Evolutionary conservation across 2,113 vertebrate species (phyloP).

Genomic region (Brachionichthys hirsutus): DNA sequence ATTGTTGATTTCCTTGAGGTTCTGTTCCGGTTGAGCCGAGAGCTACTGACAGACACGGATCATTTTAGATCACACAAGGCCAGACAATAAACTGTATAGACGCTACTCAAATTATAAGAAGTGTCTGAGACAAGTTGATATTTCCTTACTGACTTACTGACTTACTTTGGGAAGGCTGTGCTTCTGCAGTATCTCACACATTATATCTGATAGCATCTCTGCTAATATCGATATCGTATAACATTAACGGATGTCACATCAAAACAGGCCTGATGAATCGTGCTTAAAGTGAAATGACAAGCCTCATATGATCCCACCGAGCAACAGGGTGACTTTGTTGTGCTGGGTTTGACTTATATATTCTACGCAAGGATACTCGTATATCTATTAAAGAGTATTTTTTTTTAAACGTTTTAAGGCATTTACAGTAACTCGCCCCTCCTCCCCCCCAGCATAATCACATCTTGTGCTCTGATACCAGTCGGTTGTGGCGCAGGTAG

Average conservation of each 20-base stretch:
- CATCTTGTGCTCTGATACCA: slow-evolving; percentile 27
- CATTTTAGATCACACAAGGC: slow-evolving; percentile 23
- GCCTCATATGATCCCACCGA: slow-evolving; percentile 32
- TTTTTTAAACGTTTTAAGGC: slow-evolving; percentile 9
- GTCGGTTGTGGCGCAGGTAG: slow-evolving; percentile 46
- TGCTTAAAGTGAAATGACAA: slow-evolving; percentile 38
- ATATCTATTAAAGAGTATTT: slow-evolving; percentile 39
- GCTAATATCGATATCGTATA: slow-evolving; percentile 62
- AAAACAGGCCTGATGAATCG: slow-evolving; percentile 49
- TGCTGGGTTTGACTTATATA: slow-evolving; percentile 30
- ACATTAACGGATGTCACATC: slow-evolving; percentile 40
- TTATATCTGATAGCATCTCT: slow-evolving; percentile 50
- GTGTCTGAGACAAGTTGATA: slow-evolving; percentile 38
- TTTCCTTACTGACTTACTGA: slow-evolving; percentile 32
- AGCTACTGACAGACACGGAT: not conserved
- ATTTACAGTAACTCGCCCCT: no score
- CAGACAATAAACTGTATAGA: slow-evolving; percentile 25
- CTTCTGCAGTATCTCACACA: slow-evolving; percentile 39
- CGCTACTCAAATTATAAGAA: slow-evolving; percentile 31
- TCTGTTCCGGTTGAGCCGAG: not conserved
- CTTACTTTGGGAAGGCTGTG: slow-evolving; percentile 31
- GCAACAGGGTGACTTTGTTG: slow-evolving; percentile 27
- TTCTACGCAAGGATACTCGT: not conserved
- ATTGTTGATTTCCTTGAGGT: not conserved
- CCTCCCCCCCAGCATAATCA: slow-evolving; percentile 23